These are phyloP conservation scores for Pseudoatta argentina DNA, from an alignment of 1,140 invertebrate species.

Conservation along the genomic window DNA sequence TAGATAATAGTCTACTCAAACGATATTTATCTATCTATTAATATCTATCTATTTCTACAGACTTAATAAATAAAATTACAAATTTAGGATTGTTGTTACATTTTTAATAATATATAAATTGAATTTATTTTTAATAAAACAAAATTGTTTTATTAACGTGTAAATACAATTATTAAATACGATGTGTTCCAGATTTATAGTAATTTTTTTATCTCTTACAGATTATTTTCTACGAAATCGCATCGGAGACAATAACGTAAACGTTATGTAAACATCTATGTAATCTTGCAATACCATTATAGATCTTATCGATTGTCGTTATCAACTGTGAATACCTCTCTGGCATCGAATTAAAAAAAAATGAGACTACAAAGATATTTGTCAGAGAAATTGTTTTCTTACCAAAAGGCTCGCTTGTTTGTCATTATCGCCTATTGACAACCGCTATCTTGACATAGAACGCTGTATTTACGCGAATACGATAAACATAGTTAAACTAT, in stretches of 20 bases:
- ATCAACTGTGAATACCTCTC: slow-evolving; percentile 13
- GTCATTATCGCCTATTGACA: background rate
- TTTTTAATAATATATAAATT: too few relatives aligned
- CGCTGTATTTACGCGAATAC: background rate
- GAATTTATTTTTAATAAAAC: background rate
- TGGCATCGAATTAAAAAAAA: slow-evolving; percentile 15
- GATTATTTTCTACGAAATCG: background rate
- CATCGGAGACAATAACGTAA: background rate
- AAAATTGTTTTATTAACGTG: background rate
- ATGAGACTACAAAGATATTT: slow-evolving; percentile 22
- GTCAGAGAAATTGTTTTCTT: background rate
- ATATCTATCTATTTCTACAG: slow-evolving; percentile 4
- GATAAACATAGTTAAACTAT: background rate
- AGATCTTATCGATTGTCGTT: slow-evolving; percentile 21
- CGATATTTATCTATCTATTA: background rate
- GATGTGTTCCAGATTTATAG: background rate
- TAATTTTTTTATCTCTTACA: background rate
- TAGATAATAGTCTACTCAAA: background rate
- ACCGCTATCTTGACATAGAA: slow-evolving; percentile 24
- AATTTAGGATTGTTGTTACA: background rate
- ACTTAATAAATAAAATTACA: background rate
- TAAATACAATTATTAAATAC: slow-evolving; percentile 17
- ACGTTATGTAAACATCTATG: background rate
- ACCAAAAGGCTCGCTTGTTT: slow-evolving; percentile 8
- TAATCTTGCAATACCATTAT: background rate